Evolutionary conservation across 2,113 vertebrate species (phyloP).

Genomic region (Echinops telfairi): DNA sequence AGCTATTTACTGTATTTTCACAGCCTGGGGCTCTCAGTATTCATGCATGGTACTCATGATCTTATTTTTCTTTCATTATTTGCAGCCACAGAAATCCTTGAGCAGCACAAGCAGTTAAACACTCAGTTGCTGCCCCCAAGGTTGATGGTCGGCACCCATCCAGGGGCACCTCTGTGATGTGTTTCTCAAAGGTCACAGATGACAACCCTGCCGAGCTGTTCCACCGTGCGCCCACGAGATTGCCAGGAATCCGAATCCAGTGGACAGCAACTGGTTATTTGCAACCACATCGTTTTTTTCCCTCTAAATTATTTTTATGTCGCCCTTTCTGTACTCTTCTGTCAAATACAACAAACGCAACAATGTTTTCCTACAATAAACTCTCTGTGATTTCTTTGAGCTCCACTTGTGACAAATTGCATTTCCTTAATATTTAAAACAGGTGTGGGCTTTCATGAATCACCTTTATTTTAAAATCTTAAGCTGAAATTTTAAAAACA

Average conservation of each 20-base stretch:
- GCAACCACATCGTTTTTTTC: background rate
- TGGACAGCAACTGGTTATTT: background rate
- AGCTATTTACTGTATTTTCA: background rate
- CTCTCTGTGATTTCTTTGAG: constrained; percentile 18
- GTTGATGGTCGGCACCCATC: background rate
- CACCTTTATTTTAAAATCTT: constrained; percentile 48
- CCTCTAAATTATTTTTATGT: background rate
- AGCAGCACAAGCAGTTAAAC: background rate
- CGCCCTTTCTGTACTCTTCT: background rate
- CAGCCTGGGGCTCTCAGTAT: background rate
- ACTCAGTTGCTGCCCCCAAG: background rate
- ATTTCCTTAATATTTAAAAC: constrained; percentile 17
- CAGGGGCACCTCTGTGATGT: background rate
- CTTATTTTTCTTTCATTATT: background rate
- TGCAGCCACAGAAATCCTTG: background rate
- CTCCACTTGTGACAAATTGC: constrained; percentile 2
- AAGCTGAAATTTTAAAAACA: constrained; percentile 20
- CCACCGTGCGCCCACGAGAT: background rate
- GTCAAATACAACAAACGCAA: constrained; percentile 10
- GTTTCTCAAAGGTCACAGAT: background rate
- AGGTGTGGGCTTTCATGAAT: constrained; percentile 9
- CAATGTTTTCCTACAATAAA: constrained; percentile 27
- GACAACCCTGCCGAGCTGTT: too few species aligned
- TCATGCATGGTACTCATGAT: background rate
- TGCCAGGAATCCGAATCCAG: background rate